phyloP scores from a whole-genome alignment of 2,888 invertebrate genomes.

The Crioceris asparagi region DNA sequence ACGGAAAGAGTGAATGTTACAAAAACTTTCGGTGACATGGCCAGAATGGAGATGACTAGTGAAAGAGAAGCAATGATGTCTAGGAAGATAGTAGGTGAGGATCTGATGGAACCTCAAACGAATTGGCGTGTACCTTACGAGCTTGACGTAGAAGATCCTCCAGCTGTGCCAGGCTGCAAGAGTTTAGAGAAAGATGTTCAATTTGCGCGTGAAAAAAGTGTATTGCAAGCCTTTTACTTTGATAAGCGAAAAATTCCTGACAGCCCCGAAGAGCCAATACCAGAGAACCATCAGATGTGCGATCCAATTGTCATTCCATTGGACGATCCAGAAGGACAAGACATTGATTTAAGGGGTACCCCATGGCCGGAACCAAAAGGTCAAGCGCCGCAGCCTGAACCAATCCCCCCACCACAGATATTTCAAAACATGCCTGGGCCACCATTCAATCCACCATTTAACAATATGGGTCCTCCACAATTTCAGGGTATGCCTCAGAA shows the following conservation, averaged over 20 bases:
- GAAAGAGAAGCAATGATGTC: slow-evolving; percentile 78
- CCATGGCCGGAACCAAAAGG: slow-evolving; percentile 82
- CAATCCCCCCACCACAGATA: slow-evolving; percentile 36
- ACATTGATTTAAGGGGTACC: slow-evolving; percentile 65
- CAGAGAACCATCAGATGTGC: slow-evolving; percentile 62
- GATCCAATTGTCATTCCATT: slow-evolving; percentile 79
- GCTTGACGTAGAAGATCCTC: slow-evolving; percentile 58
- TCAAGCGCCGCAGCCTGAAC: slow-evolving; percentile 39
- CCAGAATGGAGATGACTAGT: slow-evolving; percentile 74
- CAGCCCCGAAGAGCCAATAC: slow-evolving; percentile 75
- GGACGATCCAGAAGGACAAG: slow-evolving; percentile 79
- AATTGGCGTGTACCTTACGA: slow-evolving; percentile 63
- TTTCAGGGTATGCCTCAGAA: slow-evolving; percentile 19
- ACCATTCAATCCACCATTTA: slow-evolving; percentile 35
- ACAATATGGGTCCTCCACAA: slow-evolving; percentile 39
- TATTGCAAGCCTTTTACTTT: slow-evolving; percentile 73
- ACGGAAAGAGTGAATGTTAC: slow-evolving; percentile 93
- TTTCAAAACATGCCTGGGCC: slow-evolving; percentile 39
- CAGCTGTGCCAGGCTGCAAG: slow-evolving; percentile 59
- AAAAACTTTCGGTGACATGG: slow-evolving; percentile 84
- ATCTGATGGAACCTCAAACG: slow-evolving; percentile 72
- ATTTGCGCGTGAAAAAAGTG: slow-evolving; percentile 74
- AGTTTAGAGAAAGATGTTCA: slow-evolving; percentile 83
- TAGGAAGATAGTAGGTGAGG: slow-evolving; percentile 63
- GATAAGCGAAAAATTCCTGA: slow-evolving; percentile 77